Evolutionary conservation across 2,797 vertebrate species (phyloP).

Genomic region (Paedocypris micromegethes): DNA sequence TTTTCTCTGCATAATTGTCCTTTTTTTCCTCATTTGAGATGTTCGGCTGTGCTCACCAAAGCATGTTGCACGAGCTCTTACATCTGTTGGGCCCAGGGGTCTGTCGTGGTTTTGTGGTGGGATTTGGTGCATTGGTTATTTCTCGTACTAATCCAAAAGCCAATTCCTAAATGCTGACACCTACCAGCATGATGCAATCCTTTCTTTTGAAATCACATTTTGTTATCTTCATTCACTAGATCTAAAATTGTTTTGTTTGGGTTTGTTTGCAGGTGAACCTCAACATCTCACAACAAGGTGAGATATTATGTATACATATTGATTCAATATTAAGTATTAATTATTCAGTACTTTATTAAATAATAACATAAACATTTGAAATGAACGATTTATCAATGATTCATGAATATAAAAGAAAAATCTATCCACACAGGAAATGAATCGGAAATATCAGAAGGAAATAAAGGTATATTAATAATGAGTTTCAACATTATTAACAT

Average conservation of each 20-base stretch:
- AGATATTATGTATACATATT: background rate
- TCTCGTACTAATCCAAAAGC: constrained; percentile 26
- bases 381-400: too few relatives aligned
- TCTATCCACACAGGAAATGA: too few relatives aligned
- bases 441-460: too few relatives aligned
- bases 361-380: too few relatives aligned
- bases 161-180: constrained; percentile 5
- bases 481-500: too few relatives aligned
- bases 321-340: too few relatives aligned
- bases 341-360: too few relatives aligned
- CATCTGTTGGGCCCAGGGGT: constrained; percentile 20
- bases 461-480: too few relatives aligned
- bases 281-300: constrained; percentile 33
- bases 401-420: too few relatives aligned
- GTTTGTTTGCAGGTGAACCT: constrained; percentile 20
- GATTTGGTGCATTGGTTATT: constrained; percentile 1
- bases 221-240: background rate
- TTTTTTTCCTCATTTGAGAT: constrained; percentile 1
- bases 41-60: constrained; percentile 3
- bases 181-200: background rate
- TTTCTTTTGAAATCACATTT: background rate
- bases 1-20: constrained; percentile 10
- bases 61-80: constrained; percentile 47
- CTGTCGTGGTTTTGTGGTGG: constrained; percentile 10
- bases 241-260: constrained; percentile 5